phyloP scores from a whole-genome alignment of 2,888 invertebrate species.

The Tenthredo amoena region DNA sequence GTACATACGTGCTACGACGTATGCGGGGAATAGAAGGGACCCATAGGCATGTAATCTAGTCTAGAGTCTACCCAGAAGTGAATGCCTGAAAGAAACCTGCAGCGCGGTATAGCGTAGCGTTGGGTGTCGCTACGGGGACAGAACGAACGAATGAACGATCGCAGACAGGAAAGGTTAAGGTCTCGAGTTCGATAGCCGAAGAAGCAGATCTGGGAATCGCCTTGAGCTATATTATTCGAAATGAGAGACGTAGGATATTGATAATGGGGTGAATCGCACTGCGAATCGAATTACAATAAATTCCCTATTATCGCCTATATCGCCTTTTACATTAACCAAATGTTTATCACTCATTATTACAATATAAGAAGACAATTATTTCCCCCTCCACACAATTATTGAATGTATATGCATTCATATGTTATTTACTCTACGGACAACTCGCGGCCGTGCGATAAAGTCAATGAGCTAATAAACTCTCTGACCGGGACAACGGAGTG shows the following conservation, averaged over 20 bases:
- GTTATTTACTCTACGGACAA: background rate
- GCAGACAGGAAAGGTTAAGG: slow-evolving; percentile 67
- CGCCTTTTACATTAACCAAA: too few species aligned
- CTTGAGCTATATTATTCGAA: slow-evolving; percentile 26
- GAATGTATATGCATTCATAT: background rate
- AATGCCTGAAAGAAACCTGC: slow-evolving; percentile 49
- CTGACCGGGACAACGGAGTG: background rate
- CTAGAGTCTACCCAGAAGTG: slow-evolving; percentile 46
- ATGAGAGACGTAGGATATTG: background rate
- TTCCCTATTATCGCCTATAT: too few species aligned
- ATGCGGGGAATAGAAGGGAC: slow-evolving; percentile 9
- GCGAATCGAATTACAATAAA: background rate
- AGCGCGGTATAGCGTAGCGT: background rate
- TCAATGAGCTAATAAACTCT: slow-evolving; percentile 30
- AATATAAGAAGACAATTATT: background rate
- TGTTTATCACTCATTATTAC: background rate
- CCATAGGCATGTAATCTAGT: slow-evolving; percentile 39
- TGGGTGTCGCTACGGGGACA: slow-evolving; percentile 31
- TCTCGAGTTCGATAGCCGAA: slow-evolving; percentile 68
- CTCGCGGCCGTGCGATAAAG: background rate
- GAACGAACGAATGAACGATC: slow-evolving; percentile 37
- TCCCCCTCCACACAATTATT: too few species aligned
- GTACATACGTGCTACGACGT: background rate
- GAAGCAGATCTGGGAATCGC: slow-evolving; percentile 51
- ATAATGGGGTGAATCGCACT: background rate